phyloP scores from a whole-genome alignment of 1,140 invertebrate genomes.

The Drosophila eugracilis region DNA sequence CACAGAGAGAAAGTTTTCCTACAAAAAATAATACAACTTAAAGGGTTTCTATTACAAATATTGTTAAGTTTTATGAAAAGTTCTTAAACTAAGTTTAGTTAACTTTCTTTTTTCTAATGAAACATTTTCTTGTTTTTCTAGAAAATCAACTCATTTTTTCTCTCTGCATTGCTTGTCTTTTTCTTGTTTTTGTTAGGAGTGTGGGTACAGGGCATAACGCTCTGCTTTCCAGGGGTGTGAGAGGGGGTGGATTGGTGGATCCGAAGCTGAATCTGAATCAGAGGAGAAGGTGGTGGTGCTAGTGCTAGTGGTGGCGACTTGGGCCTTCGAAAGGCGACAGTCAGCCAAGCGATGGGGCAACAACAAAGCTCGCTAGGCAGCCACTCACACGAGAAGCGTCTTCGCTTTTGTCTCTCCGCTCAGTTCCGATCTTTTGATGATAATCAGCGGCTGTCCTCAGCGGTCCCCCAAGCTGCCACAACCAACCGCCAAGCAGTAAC shows the following conservation, averaged over 20 bases:
- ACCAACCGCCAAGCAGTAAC: background rate
- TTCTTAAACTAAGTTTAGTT: too few species aligned
- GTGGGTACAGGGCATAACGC: constrained; percentile 56
- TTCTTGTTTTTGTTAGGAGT: constrained; percentile 16
- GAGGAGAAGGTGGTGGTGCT: constrained; percentile 1
- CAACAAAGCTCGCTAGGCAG: constrained; percentile 28
- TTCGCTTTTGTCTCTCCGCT: constrained; percentile 70
- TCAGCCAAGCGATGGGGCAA: constrained; percentile 38
- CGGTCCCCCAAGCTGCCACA: constrained; percentile 1
- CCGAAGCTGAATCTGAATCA: too few species aligned
- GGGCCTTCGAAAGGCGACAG: constrained; percentile 8
- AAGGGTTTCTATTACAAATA: background rate
- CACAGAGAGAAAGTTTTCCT: background rate
- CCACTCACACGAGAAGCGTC: constrained; percentile 70
- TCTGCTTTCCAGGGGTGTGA: constrained; percentile 43
- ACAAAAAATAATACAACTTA: background rate
- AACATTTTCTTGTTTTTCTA: background rate
- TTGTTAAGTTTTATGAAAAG: too few species aligned
- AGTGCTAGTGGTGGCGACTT: background rate
- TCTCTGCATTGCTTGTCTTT: background rate
- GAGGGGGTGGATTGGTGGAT: constrained; percentile 6
- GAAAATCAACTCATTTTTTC: background rate
- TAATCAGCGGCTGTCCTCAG: constrained; percentile 73
- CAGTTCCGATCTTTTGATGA: constrained; percentile 81
- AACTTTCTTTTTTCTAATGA: background rate